These are phyloP conservation scores for Podarcis cretensis DNA, from an alignment of 2,113 vertebrate genomes.

Conservation along the genomic window DNA sequence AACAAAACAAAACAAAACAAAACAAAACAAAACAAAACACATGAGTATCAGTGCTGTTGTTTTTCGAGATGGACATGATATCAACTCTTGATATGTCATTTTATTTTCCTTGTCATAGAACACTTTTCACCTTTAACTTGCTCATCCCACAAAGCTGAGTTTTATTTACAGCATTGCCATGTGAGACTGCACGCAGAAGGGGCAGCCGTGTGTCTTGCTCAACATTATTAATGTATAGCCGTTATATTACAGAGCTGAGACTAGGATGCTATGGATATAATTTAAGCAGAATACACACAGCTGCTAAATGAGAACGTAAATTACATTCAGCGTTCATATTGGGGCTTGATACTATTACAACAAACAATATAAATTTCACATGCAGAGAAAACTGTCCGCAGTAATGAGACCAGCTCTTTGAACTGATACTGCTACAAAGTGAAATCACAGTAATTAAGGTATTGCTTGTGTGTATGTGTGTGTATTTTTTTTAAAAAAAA, in stretches of 20 bases:
- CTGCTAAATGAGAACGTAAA: slow-evolving; percentile 62
- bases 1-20: no score
- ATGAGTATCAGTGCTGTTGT: neutral
- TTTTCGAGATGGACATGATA: neutral
- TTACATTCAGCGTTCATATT: slow-evolving; percentile 45
- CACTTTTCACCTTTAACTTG: slow-evolving; percentile 36
- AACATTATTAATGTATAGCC: slow-evolving; percentile 50
- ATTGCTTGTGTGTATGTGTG: neutral
- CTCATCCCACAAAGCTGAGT: slow-evolving; percentile 32
- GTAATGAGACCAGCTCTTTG: slow-evolving; percentile 34
- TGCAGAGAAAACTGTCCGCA: slow-evolving; percentile 42
- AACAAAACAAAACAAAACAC: neutral
- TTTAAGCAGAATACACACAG: slow-evolving; percentile 49
- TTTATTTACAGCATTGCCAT: slow-evolving; percentile 55
- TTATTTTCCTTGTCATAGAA: slow-evolving; percentile 35
- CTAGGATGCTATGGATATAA: slow-evolving; percentile 51
- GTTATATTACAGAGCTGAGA: slow-evolving; percentile 44
- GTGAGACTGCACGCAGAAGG: slow-evolving; percentile 4
- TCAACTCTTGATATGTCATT: neutral
- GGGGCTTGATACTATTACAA: slow-evolving; percentile 58
- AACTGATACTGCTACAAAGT: slow-evolving; percentile 17
- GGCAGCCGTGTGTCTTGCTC: neutral
- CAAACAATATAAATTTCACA: slow-evolving; percentile 65
- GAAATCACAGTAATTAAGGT: slow-evolving; percentile 23
- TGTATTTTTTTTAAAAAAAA: neutral